A percentile compares a stretch with the other conserved stretches of the same genome.
phyloP scores from a whole-genome alignment of 2,113 vertebrate species.

The Hypomesus transpacificus region DNA sequence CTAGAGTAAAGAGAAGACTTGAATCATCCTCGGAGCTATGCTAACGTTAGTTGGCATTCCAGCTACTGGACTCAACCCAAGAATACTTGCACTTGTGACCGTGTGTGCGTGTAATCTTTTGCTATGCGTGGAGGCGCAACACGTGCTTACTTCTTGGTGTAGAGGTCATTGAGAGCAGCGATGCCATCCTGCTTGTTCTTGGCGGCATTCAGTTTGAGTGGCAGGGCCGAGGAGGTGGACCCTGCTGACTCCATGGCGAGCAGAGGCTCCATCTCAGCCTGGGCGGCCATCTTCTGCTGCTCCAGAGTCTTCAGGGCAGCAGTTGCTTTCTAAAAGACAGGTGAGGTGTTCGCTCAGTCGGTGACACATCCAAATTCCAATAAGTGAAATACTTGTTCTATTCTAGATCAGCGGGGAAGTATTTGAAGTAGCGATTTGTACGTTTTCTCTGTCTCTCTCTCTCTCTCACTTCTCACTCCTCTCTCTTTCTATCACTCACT shows the following conservation, averaged over 20 bases:
- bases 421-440: too few relatives aligned
- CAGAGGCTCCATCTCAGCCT: conserved; percentile 77
- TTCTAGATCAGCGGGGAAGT: too few relatives aligned
- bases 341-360: background rate
- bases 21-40: too few relatives aligned
- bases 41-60: too few relatives aligned
- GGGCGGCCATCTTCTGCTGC: conserved; percentile 73
- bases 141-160: conserved; percentile 81
- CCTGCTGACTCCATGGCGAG: conserved; percentile 67
- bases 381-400: too few relatives aligned
- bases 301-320: conserved; percentile 75
- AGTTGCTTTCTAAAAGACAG: conserved; percentile 67
- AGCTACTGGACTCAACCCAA: too few relatives aligned
- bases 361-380: too few relatives aligned
- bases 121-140: background rate
- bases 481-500: too few relatives aligned
- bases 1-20: conserved; percentile 55
- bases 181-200: conserved; percentile 81
- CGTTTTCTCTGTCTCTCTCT: too few relatives aligned
- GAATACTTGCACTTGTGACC: background rate
- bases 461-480: too few relatives aligned
- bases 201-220: conserved; percentile 71
- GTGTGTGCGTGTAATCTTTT: background rate
- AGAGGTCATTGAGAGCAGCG: conserved; percentile 77
- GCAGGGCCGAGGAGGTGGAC: conserved; percentile 73